A percentile compares a stretch with the other conserved stretches of the same genome.
These are phyloP conservation scores for Phragmatobia fuliginosa DNA, from an alignment of 2,888 invertebrate species.

Conservation along the genomic window DNA sequence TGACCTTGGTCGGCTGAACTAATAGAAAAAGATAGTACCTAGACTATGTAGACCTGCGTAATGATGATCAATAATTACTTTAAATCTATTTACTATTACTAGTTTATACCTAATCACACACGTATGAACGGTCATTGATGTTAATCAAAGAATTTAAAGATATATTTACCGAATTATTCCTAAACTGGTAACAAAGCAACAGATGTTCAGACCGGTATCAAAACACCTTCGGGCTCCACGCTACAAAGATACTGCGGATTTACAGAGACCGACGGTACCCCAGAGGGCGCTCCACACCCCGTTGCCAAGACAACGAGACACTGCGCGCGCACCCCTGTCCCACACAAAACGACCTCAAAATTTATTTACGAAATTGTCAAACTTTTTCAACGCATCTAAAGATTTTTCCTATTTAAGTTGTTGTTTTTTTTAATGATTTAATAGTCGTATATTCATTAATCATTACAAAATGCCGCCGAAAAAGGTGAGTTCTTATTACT, in stretches of 20 bases:
- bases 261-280: slow-evolving; percentile 27
- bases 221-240: slow-evolving; percentile 39
- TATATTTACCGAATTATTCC: slow-evolving; percentile 17
- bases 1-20: neutral
- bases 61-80: neutral
- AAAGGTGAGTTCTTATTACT: slow-evolving; percentile 68
- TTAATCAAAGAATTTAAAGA: neutral
- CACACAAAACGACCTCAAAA: slow-evolving; percentile 56
- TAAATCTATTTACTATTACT: neutral
- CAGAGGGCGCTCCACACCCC: slow-evolving; percentile 48
- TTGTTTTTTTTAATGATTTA: slow-evolving; percentile 35
- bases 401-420: slow-evolving; percentile 40
- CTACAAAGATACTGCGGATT: slow-evolving; percentile 18
- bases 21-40: neutral
- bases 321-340: slow-evolving; percentile 76
- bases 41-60: neutral
- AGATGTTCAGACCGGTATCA: slow-evolving; percentile 1
- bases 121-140: neutral
- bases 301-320: slow-evolving; percentile 68
- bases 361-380: slow-evolving; percentile 69
- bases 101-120: neutral
- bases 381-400: slow-evolving; percentile 56
- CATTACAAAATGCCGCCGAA: slow-evolving; percentile 72
- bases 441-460: slow-evolving; percentile 31
- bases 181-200: neutral